Evolutionary conservation across 2,113 vertebrate species (phyloP), one percentile per base, ranked within the genome.

Genomic region (Colaptes auratus): DNA sequence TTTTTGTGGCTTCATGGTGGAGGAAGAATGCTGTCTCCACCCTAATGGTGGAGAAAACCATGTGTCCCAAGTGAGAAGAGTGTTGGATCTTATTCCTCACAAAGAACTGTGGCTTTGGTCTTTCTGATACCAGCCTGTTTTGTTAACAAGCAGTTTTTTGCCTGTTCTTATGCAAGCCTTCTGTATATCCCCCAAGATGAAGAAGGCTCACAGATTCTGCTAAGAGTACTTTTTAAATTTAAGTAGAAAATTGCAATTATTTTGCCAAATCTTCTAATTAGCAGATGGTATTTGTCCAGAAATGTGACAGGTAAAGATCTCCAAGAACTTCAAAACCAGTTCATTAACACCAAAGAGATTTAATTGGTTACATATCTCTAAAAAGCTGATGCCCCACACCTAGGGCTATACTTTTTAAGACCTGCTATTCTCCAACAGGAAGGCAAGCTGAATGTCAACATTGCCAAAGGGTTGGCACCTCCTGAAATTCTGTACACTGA

Each of bases 241-340:
- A 88, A 67, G 72, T 70, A 86, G 73, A 89, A 89, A 92, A 89
- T 36, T 28, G 65, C 82, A 80, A 81, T 83, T 92, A 83, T 90
- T 92, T 83, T 71, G 36, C 73, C 50, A 83, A 88, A 81, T 95
- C 61, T 39, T 81, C 60, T 88, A 92, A 92, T 86, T 95, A 94
- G 80, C 61, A 90, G 86, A 75, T 70, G 50, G 24, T 24, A 72
- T 83, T 95, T 48, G 28, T 74, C 13, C 33, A 81, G 23, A 88
- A 82, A 6, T 50, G 19, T 33, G 35, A 73, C 10, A 70, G 0
- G 0, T 55, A 55, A 86, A 91, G 52, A 17, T 78, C 61, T 67
- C 39, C 35, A 64, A 72, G 76, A 83, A 75, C 21, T 69, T 75
- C 25, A 86, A 36, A 81, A 61, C 14, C 8, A 11, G 10, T 67